Base-by-base conservation (phyloP, 2,113 vertebrate species). In the Gyps fulvus region DNA sequence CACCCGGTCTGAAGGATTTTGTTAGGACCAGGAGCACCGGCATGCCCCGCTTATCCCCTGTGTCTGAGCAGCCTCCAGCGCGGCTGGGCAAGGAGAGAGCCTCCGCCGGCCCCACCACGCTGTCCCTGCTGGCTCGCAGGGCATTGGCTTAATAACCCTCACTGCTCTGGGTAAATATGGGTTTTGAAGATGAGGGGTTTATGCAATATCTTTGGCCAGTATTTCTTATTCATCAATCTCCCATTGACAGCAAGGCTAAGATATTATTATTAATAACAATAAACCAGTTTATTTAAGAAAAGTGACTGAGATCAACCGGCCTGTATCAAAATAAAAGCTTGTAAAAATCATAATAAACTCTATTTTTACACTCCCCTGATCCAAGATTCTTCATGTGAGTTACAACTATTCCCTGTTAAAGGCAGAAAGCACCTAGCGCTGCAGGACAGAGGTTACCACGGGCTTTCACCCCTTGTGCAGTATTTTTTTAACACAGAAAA, bases 71-170 rank as follows among this genome's bases (percentile, higher is more conserved):
- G 65, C 43, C 31, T 57, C 40, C 54, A 52, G 8, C 5, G 3
- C 0, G 0, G 63, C 88, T 1, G 1, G 29, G 29, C 8, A 11
- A 13, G 5, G 34, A 36, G 55, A 12, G 18, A 82, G 6, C n/a
- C 32, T 72, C 32, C 4, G 6, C 54, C 17, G 10, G 54, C 54
- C 29, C 54, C 9, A 3, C 8, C 62, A 65, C 8, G 3, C 62
- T 59, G 32, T 42, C 23, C 78, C 40, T 7, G 1, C 3, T 3
- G 2, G 8, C 49, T 58, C 31, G 32, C 42, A 54, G 71, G 7
- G 12, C 13, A 3, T 9, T 40, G 43, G 10, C 22, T 77, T 73
- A 42, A 25, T 43, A 29, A 18, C 19, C 16, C 16, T 70, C 9
- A 1, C 45, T 87, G 25, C 25, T 70, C 42, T 84, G 72, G 45